Evolutionary conservation across 1,140 invertebrate species (phyloP).

Genomic region (Mylabris phalerata): DNA sequence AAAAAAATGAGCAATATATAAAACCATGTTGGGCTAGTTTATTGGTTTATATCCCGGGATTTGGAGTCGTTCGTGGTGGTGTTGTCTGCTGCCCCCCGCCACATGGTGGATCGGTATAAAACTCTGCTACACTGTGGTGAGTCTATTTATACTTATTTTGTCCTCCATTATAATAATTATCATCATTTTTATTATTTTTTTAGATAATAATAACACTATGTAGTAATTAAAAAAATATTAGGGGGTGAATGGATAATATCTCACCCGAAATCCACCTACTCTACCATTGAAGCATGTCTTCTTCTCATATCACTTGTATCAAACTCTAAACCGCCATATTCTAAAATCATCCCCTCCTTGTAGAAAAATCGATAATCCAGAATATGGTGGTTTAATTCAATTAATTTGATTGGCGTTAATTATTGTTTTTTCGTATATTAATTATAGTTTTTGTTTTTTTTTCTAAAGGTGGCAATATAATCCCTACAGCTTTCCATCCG

Average conservation of each 20-base stretch:
- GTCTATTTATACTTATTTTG: conserved; percentile 39
- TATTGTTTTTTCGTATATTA: too few species aligned
- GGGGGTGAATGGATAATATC: too few species aligned
- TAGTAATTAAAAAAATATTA: too few species aligned
- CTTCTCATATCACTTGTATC: too few species aligned
- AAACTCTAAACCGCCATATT: too few species aligned
- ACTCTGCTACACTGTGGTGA: conserved; percentile 41
- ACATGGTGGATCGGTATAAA: conserved; percentile 34
- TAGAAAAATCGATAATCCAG: too few species aligned
- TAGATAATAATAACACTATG: conserved; percentile 8
- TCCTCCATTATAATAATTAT: background rate
- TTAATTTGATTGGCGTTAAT: too few species aligned
- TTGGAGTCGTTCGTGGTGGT: conserved; percentile 34
- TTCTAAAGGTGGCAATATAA: conserved; percentile 50
- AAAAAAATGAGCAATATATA: conserved; percentile 24
- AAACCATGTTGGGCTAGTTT: conserved; percentile 37
- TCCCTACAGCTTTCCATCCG: conserved; percentile 45
- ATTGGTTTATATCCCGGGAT: conserved; percentile 36
- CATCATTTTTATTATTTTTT: too few species aligned
- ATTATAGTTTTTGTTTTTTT: conserved; percentile 1
- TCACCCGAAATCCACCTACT: too few species aligned
- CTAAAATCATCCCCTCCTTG: too few species aligned
- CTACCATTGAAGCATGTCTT: too few species aligned
- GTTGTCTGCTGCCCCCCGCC: conserved; percentile 26
- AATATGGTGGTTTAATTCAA: too few species aligned